phyloP scores from a whole-genome alignment of 2,888 invertebrate genomes.

The Drosophila tanythrix region DNA sequence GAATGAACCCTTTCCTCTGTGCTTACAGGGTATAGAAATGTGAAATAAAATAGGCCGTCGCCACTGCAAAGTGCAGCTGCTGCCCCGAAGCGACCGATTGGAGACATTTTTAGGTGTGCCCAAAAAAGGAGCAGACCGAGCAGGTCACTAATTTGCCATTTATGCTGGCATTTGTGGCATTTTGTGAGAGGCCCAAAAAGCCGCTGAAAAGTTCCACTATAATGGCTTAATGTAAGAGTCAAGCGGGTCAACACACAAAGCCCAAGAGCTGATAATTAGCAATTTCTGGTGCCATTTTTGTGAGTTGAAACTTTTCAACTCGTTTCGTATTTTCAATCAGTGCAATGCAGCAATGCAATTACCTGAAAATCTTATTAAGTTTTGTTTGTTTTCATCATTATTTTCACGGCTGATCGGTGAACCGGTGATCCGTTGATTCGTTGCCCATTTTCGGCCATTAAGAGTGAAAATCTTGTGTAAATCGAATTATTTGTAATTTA shows the following conservation, averaged over 20 bases:
- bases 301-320: constrained; percentile 9
- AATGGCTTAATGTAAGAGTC: constrained; percentile 69
- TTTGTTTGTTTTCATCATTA: constrained; percentile 83
- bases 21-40: constrained; percentile 49
- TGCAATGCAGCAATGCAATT: constrained; percentile 51
- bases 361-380: constrained; percentile 82
- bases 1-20: not conserved
- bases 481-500: constrained; percentile 84
- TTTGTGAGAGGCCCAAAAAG: constrained; percentile 55
- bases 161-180: constrained; percentile 67
- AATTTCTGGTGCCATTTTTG: constrained; percentile 56
- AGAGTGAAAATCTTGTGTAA: constrained; percentile 83
- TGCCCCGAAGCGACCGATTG: constrained; percentile 42
- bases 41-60: constrained; percentile 68
- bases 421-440: constrained; percentile 60
- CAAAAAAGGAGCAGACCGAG: constrained; percentile 40
- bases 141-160: constrained; percentile 75
- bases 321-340: constrained; percentile 48
- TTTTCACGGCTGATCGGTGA: constrained; percentile 70
- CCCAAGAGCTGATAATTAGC: constrained; percentile 57
- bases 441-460: constrained; percentile 79
- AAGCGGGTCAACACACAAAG: constrained; percentile 16
- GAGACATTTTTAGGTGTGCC: constrained; percentile 71
- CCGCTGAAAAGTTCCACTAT: constrained; percentile 53
- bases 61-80: constrained; percentile 9